Percentiles rank a stretch among this genome's conserved stretches.
phyloP scores from a whole-genome alignment of 2,797 vertebrate genomes.

The Lagodon rhomboides region DNA sequence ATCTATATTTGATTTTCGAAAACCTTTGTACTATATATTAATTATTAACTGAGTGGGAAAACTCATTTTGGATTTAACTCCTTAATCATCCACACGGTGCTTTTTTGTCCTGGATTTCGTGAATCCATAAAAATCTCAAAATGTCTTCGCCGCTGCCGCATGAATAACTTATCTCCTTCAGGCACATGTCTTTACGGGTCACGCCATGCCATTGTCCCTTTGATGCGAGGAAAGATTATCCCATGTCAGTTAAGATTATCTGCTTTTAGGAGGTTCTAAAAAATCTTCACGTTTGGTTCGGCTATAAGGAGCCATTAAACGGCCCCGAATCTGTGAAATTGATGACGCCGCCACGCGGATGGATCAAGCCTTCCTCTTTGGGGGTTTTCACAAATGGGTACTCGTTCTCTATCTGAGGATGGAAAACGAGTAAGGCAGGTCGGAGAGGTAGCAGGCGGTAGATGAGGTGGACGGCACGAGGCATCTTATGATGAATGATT shows the following conservation, averaged over 20 bases:
- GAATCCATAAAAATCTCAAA: conserved; percentile 49
- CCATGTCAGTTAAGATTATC: conserved; percentile 70
- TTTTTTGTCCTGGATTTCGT: conserved; percentile 34
- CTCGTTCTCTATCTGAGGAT: conserved; percentile 59
- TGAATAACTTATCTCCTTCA: conserved; percentile 61
- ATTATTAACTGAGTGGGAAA: conserved; percentile 49
- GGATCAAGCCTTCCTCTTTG: conserved; percentile 58
- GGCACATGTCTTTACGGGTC: conserved; percentile 50
- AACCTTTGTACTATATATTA: conserved; percentile 55
- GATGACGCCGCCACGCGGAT: conserved; percentile 49
- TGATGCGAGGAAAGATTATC: conserved; percentile 53
- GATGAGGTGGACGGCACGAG: conserved; percentile 54
- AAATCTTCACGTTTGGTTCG: conserved; percentile 39
- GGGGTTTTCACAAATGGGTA: conserved; percentile 62
- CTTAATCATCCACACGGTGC: conserved; percentile 34
- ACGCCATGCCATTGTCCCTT: conserved; percentile 25
- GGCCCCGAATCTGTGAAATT: conserved; percentile 42
- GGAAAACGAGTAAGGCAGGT: conserved; percentile 59
- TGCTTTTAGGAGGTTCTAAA: conserved; percentile 44
- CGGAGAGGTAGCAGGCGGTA: conserved; percentile 58
- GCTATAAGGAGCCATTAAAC: conserved; percentile 22
- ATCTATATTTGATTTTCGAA: conserved; percentile 67
- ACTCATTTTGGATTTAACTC: conserved; percentile 44
- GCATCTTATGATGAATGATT: conserved; percentile 83
- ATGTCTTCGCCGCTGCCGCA: conserved; percentile 26